Base-by-base conservation (phyloP, 2,113 vertebrate species). In the Bubo bubo region DNA sequence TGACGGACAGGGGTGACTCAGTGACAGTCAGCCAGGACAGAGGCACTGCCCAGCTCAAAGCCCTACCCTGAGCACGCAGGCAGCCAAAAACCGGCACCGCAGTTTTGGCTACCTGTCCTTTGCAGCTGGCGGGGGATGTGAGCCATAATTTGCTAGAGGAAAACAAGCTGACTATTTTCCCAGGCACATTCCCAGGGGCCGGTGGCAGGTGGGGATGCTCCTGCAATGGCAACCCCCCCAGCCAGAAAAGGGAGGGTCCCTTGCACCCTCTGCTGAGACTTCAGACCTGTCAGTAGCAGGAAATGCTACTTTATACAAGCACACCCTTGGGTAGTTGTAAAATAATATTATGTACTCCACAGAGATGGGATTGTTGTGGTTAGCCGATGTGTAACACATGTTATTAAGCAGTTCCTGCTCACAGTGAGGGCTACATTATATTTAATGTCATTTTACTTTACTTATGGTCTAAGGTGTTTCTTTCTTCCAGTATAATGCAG, bases 31-130 rank as follows among this genome's bases (percentile, higher is more conserved):
- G 7, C 26, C 35, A 10, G 71, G 41, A 88, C 0, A 0, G 74
- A 60, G 27, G 50, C 63, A 41, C 24, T 41, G 50, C 35, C 55
- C 68, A 34, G 23, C 20, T 59, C 8, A 22, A 11, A 2, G 1
- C 30, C 14, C 27, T 60, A 3, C 8, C 19, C 56, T 18, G 22
- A 37, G 62, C n/a, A 67, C 2, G 0, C 56, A 84, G 80, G 52
- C 67, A 62, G 70, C 16, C 0, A 0, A 93, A 27, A 73, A 3
- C 53, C n/a, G 0, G 0, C 1, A 1, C 10, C 6, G 19, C 2
- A 0, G 0, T 53, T 93, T 58, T 90, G 58, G 49, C 63, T 88
- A 13, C 72, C 41, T 62, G 50, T 58, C 27, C 45, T 92, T 89
- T 76, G 79, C 79, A 95, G 67, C 59, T 70, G 79, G 3, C 75